Percentiles rank a stretch among this genome's conserved stretches.
phyloP scores from a whole-genome alignment of 2,888 invertebrate genomes.

The Chymomyza fuscimana region DNA sequence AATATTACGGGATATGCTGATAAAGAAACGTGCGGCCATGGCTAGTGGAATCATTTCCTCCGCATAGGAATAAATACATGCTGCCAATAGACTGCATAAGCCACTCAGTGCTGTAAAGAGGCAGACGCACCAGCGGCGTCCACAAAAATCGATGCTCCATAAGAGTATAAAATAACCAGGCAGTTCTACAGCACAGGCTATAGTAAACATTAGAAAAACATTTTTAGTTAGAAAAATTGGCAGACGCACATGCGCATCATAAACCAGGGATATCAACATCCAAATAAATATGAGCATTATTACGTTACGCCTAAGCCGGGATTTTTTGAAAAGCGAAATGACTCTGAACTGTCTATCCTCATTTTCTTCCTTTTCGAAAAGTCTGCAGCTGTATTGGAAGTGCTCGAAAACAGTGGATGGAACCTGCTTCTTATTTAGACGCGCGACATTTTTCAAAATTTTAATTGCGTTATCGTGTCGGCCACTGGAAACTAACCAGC shows the following conservation, averaged over 20 bases:
- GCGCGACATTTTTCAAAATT: constrained; percentile 88
- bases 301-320: constrained; percentile 86
- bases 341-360: constrained; percentile 86
- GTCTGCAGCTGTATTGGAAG: constrained; percentile 84
- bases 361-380: constrained; percentile 85
- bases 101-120: constrained; percentile 90
- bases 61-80: constrained; percentile 83
- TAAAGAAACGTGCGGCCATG: constrained; percentile 90
- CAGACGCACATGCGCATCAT: constrained; percentile 92
- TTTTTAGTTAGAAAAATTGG: constrained; percentile 90
- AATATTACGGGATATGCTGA: constrained; percentile 95
- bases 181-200: constrained; percentile 90
- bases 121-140: constrained; percentile 91
- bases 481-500: constrained; percentile 92
- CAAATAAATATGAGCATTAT: constrained; percentile 89
- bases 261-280: constrained; percentile 91
- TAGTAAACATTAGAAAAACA: constrained; percentile 89
- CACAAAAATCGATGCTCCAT: constrained; percentile 86
- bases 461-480: constrained; percentile 87
- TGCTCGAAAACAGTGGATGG: constrained; percentile 86
- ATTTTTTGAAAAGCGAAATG: constrained; percentile 87
- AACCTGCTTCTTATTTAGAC: constrained; percentile 86
- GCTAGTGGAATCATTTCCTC: constrained; percentile 86
- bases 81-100: constrained; percentile 88
- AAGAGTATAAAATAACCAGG: constrained; percentile 93